phyloP scores from a whole-genome alignment of 2,888 invertebrate species.

The Erebia epiphron region DNA sequence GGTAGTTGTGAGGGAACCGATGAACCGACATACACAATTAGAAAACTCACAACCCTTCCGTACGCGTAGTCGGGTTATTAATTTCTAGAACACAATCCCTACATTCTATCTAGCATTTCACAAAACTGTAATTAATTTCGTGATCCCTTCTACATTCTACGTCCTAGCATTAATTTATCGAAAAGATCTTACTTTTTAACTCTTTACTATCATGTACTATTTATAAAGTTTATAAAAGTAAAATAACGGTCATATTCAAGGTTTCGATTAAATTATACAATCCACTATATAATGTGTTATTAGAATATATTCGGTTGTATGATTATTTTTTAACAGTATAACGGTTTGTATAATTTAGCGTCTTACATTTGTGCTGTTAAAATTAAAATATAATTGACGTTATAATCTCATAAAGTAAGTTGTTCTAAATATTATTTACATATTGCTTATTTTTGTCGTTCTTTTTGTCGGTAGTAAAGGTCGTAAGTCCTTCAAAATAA shows the following conservation, averaged over 20 bases:
- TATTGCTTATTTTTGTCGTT: too few species aligned
- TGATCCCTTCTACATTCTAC: conserved; percentile 2
- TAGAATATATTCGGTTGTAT: neutral
- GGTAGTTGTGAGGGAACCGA: neutral
- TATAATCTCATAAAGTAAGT: too few species aligned
- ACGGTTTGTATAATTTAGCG: neutral
- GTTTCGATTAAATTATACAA: neutral
- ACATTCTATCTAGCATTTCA: neutral
- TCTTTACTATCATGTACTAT: conserved; percentile 2
- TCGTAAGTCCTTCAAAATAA: too few species aligned
- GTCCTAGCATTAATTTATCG: conserved; percentile 10
- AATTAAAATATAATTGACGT: too few species aligned
- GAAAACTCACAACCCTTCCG: neutral
- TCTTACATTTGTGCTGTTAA: too few species aligned
- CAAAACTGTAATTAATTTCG: neutral
- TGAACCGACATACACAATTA: neutral
- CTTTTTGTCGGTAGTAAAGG: too few species aligned
- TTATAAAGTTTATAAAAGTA: conserved; percentile 6
- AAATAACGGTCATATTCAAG: conserved; percentile 3
- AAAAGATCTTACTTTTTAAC: neutral
- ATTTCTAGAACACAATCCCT: conserved; percentile 3
- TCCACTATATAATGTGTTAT: neutral
- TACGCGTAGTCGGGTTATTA: neutral
- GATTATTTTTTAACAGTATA: neutral
- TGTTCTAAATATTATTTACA: too few species aligned